Percentiles rank a stretch among this genome's conserved stretches.
These are phyloP conservation scores for Dendroctonus ponderosae DNA, from an alignment of 1,140 invertebrate genomes.

Conservation along the genomic window DNA sequence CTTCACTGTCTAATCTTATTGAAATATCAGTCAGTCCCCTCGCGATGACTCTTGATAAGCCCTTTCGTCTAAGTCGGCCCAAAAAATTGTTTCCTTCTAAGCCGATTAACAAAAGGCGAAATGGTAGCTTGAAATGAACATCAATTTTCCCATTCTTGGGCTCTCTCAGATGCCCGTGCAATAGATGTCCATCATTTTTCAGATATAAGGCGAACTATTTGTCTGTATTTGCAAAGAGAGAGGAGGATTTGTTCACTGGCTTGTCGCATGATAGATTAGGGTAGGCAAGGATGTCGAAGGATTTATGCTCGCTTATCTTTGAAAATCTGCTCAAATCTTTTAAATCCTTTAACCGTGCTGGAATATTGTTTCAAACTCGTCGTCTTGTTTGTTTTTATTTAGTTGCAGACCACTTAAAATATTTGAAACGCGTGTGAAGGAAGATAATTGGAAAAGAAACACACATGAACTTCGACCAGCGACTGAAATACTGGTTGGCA, in stretches of 20 bases:
- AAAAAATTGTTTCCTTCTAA: neutral
- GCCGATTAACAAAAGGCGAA: neutral
- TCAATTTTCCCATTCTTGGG: neutral
- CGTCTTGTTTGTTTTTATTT: neutral
- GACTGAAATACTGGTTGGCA: neutral
- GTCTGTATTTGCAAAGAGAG: conserved; percentile 16
- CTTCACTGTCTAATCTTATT: too few species aligned
- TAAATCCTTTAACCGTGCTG: too few species aligned
- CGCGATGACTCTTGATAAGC: too few species aligned
- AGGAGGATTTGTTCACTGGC: neutral
- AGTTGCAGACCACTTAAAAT: conserved; percentile 2
- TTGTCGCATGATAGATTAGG: neutral
- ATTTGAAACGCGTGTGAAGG: neutral
- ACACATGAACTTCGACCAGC: neutral
- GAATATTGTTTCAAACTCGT: neutral
- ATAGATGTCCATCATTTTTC: conserved; percentile 6
- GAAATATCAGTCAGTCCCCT: too few species aligned
- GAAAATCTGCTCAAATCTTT: neutral
- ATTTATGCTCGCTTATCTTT: neutral
- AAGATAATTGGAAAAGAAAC: neutral
- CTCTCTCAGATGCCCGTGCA: conserved; percentile 3
- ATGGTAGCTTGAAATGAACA: neutral
- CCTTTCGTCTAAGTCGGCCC: too few species aligned
- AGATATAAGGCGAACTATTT: conserved; percentile 12
- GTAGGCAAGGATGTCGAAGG: neutral